A percentile compares a stretch with the other conserved stretches of the same genome.
Evolutionary conservation across 1,140 invertebrate genomes (phyloP).

Genomic region (Oryctes rhinoceros): DNA sequence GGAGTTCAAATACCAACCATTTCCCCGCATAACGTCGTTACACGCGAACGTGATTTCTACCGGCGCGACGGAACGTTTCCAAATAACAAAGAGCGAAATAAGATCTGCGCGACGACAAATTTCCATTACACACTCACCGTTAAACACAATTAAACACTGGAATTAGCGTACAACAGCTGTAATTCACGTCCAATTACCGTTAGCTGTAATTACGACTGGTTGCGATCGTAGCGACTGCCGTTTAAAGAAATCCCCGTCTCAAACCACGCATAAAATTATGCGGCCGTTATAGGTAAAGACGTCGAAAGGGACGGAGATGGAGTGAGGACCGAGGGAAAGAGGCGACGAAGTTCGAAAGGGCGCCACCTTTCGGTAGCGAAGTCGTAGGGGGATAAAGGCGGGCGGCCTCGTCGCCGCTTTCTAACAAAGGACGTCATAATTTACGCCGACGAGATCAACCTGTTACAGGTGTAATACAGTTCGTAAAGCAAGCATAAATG

Average conservation of each 20-base stretch:
- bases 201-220: neutral
- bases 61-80: no score
- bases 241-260: constrained; percentile 10
- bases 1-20: no score
- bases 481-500: constrained; percentile 18
- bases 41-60: no score
- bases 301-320: neutral
- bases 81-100: no score
- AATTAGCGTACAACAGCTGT: neutral
- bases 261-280: constrained; percentile 5
- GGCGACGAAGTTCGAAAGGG: constrained; percentile 1
- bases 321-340: neutral
- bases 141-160: constrained; percentile 19
- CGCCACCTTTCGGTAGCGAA: neutral
- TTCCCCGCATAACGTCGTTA: no score
- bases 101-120: neutral
- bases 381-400: neutral
- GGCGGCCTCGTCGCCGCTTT: neutral
- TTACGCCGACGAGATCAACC: constrained; percentile 8
- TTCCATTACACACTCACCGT: neutral
- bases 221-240: neutral
- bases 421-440: constrained; percentile 18
- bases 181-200: constrained; percentile 13
- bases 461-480: constrained; percentile 21
- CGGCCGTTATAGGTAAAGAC: neutral